A percentile compares a stretch with the other conserved stretches of the same genome.
phyloP scores from a whole-genome alignment of 2,113 vertebrate species.

The Regulus satrapa region DNA sequence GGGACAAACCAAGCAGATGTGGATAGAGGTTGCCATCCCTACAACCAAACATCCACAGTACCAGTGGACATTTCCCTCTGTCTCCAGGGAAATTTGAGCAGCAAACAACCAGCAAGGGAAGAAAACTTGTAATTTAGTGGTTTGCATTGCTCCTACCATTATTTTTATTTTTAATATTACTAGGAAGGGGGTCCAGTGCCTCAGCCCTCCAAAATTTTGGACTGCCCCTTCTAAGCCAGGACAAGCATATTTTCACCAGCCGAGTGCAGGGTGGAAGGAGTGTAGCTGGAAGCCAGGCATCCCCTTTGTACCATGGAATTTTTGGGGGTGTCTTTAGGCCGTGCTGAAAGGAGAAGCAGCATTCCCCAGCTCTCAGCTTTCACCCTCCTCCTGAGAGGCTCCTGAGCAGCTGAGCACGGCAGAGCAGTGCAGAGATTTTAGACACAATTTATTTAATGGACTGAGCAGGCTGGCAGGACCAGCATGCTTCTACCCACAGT shows the following conservation, averaged over 20 bases:
- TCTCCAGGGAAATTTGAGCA: not conserved
- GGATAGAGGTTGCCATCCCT: not conserved
- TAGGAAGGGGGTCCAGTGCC: not conserved
- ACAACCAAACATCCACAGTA: rapidly evolving
- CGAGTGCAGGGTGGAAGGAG: not conserved
- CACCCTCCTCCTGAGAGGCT: not conserved
- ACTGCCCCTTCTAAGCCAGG: not conserved
- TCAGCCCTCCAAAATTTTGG: not conserved
- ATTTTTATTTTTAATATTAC: not conserved
- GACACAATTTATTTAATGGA: not conserved
- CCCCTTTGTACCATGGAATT: not conserved
- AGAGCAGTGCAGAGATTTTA: not conserved
- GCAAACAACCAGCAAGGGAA: not conserved
- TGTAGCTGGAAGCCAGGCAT: not conserved
- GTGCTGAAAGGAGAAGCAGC: not conserved
- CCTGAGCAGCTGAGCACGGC: not conserved
- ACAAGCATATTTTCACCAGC: not conserved
- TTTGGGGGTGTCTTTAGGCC: conserved; percentile 13
- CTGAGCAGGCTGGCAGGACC: not conserved
- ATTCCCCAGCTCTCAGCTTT: conserved; percentile 52
- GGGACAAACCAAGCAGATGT: not conserved
- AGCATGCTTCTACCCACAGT: not conserved
- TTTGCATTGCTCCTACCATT: not conserved
- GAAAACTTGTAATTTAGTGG: not conserved
- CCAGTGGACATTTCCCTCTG: not conserved